Conservation (phyloP, 2,113 vertebrate species). For the Aptenodytes forsteri region DNA sequence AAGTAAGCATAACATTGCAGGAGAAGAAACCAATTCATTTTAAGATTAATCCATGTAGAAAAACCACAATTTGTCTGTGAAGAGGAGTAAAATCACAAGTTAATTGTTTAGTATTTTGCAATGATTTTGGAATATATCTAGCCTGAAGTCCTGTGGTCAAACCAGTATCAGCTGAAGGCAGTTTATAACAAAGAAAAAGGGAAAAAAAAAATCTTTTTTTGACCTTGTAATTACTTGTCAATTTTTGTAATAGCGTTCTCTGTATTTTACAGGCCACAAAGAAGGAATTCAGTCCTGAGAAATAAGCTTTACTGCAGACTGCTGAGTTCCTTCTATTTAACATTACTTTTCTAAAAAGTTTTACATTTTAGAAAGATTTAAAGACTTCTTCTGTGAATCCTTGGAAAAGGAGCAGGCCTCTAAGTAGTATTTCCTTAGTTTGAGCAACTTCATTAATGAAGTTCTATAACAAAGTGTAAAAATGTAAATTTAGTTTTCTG, state of each 20-base stretch:
- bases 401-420: neutral
- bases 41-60: neutral
- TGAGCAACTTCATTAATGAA: neutral
- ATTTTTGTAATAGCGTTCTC: neutral
- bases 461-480: neutral
- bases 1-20: neutral
- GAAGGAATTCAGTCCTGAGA: neutral
- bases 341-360: neutral
- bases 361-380: neutral
- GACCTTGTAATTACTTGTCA: neutral
- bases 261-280: neutral
- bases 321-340: neutral
- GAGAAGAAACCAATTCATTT: neutral
- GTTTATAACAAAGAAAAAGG: neutral
- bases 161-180: neutral
- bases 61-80: neutral
- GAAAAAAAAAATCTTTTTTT: neutral
- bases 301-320: neutral
- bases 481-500: neutral
- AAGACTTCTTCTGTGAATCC: neutral
- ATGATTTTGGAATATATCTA: neutral
- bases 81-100: neutral
- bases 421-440: neutral
- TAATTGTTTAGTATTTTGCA: neutral
- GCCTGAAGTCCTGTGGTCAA: neutral